Conservation (phyloP, 2,888 invertebrate species). For the Zaprionus obscuricornis region DNA sequence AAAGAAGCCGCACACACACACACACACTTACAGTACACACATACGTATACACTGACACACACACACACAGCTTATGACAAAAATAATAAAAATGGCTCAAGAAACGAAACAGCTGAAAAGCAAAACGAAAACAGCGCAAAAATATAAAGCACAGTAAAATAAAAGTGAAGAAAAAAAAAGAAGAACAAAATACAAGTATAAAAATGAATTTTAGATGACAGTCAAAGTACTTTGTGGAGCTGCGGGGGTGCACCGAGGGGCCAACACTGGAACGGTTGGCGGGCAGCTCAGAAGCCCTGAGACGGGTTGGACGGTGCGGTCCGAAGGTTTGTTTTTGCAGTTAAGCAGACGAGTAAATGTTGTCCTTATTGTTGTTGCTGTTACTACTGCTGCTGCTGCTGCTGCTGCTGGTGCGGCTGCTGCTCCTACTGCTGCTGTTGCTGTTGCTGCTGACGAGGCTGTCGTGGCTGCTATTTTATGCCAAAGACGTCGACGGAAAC, state of each 20-base stretch:
- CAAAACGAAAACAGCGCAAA: conserved; percentile 59
- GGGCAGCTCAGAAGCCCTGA: not conserved
- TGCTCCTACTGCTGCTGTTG: too few relatives aligned
- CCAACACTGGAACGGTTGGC: not conserved
- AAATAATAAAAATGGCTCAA: conserved; percentile 80
- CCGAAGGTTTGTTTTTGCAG: conserved; percentile 77
- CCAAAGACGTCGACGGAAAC: conserved; percentile 50
- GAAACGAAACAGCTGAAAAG: conserved; percentile 68
- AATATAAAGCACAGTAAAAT: conserved; percentile 57
- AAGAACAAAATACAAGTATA: conserved; percentile 71
- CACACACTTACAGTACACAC: conserved; percentile 30
- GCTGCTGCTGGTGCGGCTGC: conserved; percentile 12
- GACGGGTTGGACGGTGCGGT: conserved; percentile 26
- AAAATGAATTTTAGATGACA: conserved; percentile 81
- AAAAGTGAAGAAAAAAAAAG: conserved; percentile 36
- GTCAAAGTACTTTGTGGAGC: conserved; percentile 56
- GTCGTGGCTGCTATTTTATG: conserved; percentile 56
- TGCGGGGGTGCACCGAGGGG: not conserved
- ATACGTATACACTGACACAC: conserved; percentile 23
- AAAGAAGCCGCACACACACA: conserved; percentile 65
- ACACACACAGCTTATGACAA: conserved; percentile 68
- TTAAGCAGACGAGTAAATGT: conserved; percentile 78
- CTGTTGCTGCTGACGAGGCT: conserved; percentile 46
- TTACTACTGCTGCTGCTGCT: conserved; percentile 10
- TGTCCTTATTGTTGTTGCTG: conserved; percentile 74